Base-by-base conservation (phyloP, 1,140 invertebrate genomes). In the Nasonia longicornis region DNA sequence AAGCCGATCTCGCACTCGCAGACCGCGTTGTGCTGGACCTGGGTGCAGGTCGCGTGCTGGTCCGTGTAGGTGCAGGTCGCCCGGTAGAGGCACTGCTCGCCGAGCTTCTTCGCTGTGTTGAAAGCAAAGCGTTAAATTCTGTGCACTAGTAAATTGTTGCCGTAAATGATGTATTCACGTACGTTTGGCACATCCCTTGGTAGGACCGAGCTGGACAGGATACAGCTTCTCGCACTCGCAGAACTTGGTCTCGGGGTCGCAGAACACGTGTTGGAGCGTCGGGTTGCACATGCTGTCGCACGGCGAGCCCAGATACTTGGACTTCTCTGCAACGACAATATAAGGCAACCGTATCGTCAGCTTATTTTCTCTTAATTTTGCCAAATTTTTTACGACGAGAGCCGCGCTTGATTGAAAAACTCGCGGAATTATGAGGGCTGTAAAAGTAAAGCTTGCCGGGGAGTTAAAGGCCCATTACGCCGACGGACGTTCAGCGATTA, bases 11-110 rank as follows among this genome's bases (percentile, higher is more conserved):
- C 93, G 90, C 96, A 96, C 87, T 96, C 95, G 89, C 96, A 97
- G 84, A 95, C 93, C 48, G 95, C 95, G 88, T 96, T 96, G 92
- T 97, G 95, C 86, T 95, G 93, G 85, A 96, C 92, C 89, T 96
- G 95, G 73, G 94, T 93, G 88, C 95, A 96, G 20, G 94, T 94
- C 75, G 95, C 93, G 90, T 96, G 95, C 81, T 94, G 93, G 89
- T 96, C 95, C 86, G 93, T 92, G 85, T 93, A 95, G 83, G 92
- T 92, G 87, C 96, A 97, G 64, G 95, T 94, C 88, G 95, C 93
- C 84, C 94, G 91, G 88, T 96, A 96, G 88, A 95, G 95, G 89
- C 96, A 97, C 88, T 96, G 95, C 87, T 96, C 95, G 73, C 96
- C 96, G 85, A 97, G 91, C 88, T 93, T 94, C 90, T 95, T 95